These are phyloP conservation scores for Narcine bancroftii DNA, from an alignment of 2,113 vertebrate species.

Conservation along the genomic window DNA sequence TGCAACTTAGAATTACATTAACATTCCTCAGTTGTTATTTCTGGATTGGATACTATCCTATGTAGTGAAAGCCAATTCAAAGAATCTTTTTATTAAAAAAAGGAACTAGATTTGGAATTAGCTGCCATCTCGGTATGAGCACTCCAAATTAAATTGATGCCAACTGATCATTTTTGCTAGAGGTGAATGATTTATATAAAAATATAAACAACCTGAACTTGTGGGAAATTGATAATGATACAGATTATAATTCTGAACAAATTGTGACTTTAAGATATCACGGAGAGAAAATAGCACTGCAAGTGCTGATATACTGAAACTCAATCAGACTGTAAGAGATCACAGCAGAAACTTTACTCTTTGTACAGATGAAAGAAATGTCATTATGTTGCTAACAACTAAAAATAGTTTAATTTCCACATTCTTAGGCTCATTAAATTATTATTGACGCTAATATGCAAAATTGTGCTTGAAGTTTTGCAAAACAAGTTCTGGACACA, in stretches of 20 bases:
- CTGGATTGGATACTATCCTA: not conserved
- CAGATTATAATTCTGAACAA: not conserved
- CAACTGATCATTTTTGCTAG: not conserved
- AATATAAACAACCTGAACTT: not conserved
- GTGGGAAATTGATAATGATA: no score
- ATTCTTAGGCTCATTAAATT: not conserved
- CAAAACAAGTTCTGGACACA: not conserved
- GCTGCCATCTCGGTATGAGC: not conserved
- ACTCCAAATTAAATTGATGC: not conserved
- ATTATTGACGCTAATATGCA: not conserved
- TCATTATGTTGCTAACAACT: not conserved
- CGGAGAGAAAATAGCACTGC: not conserved
- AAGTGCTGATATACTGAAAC: not conserved
- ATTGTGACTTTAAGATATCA: not conserved
- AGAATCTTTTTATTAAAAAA: not conserved
- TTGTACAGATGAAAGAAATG: not conserved
- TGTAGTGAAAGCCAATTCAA: not conserved
- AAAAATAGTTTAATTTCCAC: not conserved
- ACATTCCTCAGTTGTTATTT: slow-evolving; percentile 4
- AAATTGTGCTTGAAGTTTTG: not conserved
- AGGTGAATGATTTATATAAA: not conserved
- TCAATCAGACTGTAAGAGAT: not conserved
- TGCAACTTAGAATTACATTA: not conserved
- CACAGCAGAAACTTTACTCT: not conserved
- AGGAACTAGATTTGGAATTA: not conserved